Base-by-base conservation (phyloP, 1,140 invertebrate species). In the Drosophila nannoptera region DNA sequence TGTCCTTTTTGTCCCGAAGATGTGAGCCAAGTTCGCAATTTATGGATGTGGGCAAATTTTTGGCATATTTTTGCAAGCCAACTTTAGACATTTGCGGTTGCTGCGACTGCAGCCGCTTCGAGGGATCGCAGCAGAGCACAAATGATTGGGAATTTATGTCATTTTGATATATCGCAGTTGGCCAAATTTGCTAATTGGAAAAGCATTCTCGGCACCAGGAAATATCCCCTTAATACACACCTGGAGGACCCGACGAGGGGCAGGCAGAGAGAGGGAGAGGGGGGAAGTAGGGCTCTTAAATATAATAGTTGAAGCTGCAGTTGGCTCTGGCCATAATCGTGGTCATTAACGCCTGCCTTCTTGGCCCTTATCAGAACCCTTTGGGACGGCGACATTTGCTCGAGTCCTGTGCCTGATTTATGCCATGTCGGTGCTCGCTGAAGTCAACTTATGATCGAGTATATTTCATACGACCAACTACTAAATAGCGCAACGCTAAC, bases 31-130 rank as follows among this genome's bases (percentile, higher is more conserved):
- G 73, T 77, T 66, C 4, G 2, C 43, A 50, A 80, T 80, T 80
- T 80, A 81, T 80, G 63, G 77, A 33, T 81, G 73, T 67, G 77
- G 77, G 70, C 56, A 69, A 36, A 70, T 59, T 62, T 80, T 78
- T 78, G 77, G 77, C 77, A 78, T 80, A 80, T 78, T 78, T 78
- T 78, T 76, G 56, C 54, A 48, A 54, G n/a, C 33, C 60, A 78
- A 78, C 73, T 80, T 80, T 64, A 59, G 73, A 65, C 77, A 81
- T 81, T 80, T 81, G 77, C 52, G 77, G 77, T 80, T 48, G 45
- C 36, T 38, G 52, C 62, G 63, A 5, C 8, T 56, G 54, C 29
- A 54, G 54, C 49, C 55, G 67, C 40, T 60, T 22, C 22, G 16
- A 61, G 54, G 54, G 71, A 74, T 50, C 64, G 49, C 63, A 55